phyloP scores from a whole-genome alignment of 2,888 invertebrate genomes.

The Sesia bembeciformis region DNA sequence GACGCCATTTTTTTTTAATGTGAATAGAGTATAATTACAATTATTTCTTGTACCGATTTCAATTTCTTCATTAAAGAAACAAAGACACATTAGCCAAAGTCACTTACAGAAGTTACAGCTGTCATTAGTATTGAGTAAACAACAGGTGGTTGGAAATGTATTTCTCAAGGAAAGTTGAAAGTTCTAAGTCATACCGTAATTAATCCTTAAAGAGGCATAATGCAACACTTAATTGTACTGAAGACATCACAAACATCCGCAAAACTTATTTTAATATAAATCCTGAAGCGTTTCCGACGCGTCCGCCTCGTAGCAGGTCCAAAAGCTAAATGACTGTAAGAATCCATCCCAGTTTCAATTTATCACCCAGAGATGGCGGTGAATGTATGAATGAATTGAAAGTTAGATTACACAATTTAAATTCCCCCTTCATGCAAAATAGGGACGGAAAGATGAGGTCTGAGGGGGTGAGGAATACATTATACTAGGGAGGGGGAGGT shows the following conservation, averaged over 20 bases:
- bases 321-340: slow-evolving; percentile 56
- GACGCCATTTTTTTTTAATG: too few species aligned
- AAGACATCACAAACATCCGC: slow-evolving; percentile 11
- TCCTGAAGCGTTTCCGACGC: slow-evolving; percentile 14
- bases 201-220: slow-evolving; percentile 1
- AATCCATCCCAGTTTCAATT: slow-evolving; percentile 67
- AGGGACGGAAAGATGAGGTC: slow-evolving; percentile 70
- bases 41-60: too few species aligned
- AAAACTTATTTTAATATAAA: not conserved
- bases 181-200: too few species aligned
- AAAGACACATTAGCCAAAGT: too few species aligned
- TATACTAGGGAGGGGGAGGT: slow-evolving; percentile 47
- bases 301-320: slow-evolving; percentile 19
- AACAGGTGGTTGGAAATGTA: too few species aligned
- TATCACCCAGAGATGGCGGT: slow-evolving; percentile 70
- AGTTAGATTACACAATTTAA: slow-evolving; percentile 75
- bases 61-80: too few species aligned
- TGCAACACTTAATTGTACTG: slow-evolving; percentile 14
- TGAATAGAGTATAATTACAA: too few species aligned
- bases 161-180: too few species aligned
- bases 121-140: too few species aligned
- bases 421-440: slow-evolving; percentile 74
- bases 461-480: slow-evolving; percentile 62
- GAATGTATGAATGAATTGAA: slow-evolving; percentile 75
- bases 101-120: too few species aligned